phyloP scores from a whole-genome alignment of 2,888 invertebrate genomes.

The Phengaris arion region DNA sequence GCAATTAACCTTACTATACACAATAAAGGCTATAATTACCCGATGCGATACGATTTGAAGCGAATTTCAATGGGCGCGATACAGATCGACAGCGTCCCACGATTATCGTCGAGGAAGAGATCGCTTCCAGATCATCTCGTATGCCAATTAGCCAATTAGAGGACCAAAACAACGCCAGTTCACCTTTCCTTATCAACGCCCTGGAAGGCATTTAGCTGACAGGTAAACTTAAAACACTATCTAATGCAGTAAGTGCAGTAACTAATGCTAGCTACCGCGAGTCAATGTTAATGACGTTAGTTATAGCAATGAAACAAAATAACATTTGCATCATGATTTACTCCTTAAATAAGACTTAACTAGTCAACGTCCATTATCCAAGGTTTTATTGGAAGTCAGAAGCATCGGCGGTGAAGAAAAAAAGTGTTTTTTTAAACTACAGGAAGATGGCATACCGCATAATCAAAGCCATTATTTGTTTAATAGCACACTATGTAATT shows the following conservation, averaged over 20 bases:
- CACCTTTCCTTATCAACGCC: slow-evolving; percentile 22
- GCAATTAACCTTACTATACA: slow-evolving; percentile 33
- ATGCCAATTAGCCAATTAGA: slow-evolving; percentile 80
- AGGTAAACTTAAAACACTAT: not conserved
- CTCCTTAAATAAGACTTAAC: too few relatives aligned
- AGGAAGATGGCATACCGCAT: too few relatives aligned
- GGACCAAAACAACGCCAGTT: slow-evolving; percentile 59
- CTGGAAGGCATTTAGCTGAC: slow-evolving; percentile 19
- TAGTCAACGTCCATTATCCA: too few relatives aligned
- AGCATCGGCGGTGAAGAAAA: too few relatives aligned
- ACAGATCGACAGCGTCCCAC: slow-evolving; percentile 61
- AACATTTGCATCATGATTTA: too few relatives aligned
- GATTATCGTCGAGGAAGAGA: slow-evolving; percentile 73
- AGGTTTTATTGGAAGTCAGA: too few relatives aligned
- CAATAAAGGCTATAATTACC: slow-evolving; percentile 38
- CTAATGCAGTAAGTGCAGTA: not conserved
- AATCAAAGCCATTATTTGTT: not conserved
- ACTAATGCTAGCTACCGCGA: too few relatives aligned
- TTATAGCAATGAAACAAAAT: too few relatives aligned
- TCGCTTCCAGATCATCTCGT: slow-evolving; percentile 69
- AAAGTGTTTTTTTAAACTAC: too few relatives aligned
- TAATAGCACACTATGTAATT: not conserved
- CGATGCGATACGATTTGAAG: slow-evolving; percentile 45
- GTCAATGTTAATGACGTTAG: too few relatives aligned
- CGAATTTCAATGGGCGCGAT: slow-evolving; percentile 69